These are phyloP conservation scores for Drosophila cracens DNA, from an alignment of 2,888 invertebrate species.

Conservation along the genomic window DNA sequence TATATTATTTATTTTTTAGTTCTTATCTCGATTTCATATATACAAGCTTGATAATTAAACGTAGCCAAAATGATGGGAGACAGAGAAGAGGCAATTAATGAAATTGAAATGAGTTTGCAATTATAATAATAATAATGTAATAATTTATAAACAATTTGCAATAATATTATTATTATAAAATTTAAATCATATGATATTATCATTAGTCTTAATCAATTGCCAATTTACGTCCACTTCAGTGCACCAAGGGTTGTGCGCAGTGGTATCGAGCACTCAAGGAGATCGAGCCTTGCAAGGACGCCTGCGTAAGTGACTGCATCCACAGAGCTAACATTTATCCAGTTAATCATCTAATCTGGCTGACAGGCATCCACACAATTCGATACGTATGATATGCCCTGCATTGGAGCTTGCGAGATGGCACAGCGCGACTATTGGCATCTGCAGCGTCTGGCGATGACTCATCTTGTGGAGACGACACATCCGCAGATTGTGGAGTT, in stretches of 20 bases:
- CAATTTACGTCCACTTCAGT: slow-evolving; percentile 85
- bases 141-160: neutral
- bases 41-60: neutral
- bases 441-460: slow-evolving; percentile 69
- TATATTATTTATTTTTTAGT: neutral
- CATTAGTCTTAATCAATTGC: neutral
- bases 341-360: neutral
- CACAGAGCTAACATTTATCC: neutral
- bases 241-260: slow-evolving; percentile 91
- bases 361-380: slow-evolving; percentile 73
- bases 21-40: neutral
- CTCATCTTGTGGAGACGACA: slow-evolving; percentile 53
- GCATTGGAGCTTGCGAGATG: slow-evolving; percentile 82
- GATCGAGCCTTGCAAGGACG: slow-evolving; percentile 90
- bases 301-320: slow-evolving; percentile 90
- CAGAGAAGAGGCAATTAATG: neutral
- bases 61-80: too few species aligned
- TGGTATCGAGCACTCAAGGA: slow-evolving; percentile 90
- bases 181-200: neutral
- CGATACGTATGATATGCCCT: slow-evolving; percentile 81
- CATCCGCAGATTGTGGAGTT: slow-evolving; percentile 61
- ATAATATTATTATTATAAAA: neutral
- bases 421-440: slow-evolving; percentile 80
- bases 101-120: neutral
- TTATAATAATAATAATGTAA: neutral